A percentile compares a stretch with the other conserved stretches of the same genome.
Evolutionary conservation across 2,888 invertebrate species (phyloP).

Genomic region (Caradrina kadenii): DNA sequence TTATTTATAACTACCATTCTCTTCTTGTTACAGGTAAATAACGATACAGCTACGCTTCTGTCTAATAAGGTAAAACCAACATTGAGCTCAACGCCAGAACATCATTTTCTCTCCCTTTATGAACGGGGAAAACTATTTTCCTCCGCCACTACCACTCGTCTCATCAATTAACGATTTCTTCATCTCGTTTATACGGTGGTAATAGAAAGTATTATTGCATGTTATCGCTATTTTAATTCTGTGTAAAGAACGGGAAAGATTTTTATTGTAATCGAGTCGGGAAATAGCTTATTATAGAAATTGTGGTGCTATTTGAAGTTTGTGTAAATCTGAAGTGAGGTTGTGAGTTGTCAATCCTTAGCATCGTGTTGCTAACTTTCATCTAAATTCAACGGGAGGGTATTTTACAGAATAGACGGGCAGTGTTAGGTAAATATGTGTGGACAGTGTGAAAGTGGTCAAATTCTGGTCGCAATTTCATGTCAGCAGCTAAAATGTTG

Average conservation of each 20-base stretch:
- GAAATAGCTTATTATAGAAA: constrained; percentile 16
- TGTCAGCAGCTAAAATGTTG: too few relatives aligned
- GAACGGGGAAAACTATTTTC: constrained; percentile 55
- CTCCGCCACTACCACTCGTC: constrained; percentile 9
- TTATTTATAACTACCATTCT: constrained; percentile 46
- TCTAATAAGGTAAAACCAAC: constrained; percentile 48
- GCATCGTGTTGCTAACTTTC: too few relatives aligned
- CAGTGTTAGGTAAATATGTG: too few relatives aligned
- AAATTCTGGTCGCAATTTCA: too few relatives aligned
- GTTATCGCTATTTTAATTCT: constrained; percentile 40
- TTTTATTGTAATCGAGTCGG: constrained; percentile 9
- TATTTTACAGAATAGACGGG: too few relatives aligned
- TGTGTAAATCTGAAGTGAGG: too few relatives aligned
- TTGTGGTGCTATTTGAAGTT: neutral
- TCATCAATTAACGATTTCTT: constrained; percentile 54
- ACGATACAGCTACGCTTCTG: neutral
- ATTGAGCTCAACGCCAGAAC: constrained; percentile 11
- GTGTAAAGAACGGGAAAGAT: neutral
- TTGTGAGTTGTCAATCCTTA: too few relatives aligned
- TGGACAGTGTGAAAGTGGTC: too few relatives aligned
- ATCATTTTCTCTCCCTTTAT: constrained; percentile 61
- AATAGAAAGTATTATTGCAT: constrained; percentile 39
- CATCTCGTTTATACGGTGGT: constrained; percentile 17
- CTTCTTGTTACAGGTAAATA: constrained; percentile 70
- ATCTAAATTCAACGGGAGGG: too few relatives aligned